Percentiles rank a stretch among this genome's conserved stretches.
Evolutionary conservation across 1,140 invertebrate species (phyloP).

Genomic region (Teleopsis dalmanni): DNA sequence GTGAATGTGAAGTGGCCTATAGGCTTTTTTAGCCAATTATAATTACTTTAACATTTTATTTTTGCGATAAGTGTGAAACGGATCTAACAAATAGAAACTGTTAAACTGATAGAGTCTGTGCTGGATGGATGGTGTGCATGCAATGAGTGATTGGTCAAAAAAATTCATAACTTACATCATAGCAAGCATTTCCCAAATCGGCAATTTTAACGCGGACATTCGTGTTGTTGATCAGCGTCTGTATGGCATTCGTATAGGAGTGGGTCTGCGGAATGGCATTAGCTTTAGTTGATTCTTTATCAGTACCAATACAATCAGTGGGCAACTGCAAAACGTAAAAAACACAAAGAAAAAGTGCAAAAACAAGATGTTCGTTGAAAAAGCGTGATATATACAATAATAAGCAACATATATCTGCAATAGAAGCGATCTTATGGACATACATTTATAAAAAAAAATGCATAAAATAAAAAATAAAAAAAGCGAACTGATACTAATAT

Average conservation of each 20-base stretch:
- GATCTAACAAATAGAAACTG: neutral
- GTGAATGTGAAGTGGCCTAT: no score
- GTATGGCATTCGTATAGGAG: slow-evolving; percentile 49
- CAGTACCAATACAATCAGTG: no score
- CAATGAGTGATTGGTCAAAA: neutral
- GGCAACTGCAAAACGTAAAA: neutral
- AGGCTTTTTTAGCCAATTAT: no score
- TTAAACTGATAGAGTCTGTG: no score
- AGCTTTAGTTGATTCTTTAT: neutral
- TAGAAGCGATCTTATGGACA: no score
- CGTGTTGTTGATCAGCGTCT: slow-evolving; percentile 80
- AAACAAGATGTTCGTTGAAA: neutral
- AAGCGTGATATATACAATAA: neutral
- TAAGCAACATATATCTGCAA: no score
- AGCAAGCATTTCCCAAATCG: slow-evolving; percentile 98
- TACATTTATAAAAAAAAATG: no score
- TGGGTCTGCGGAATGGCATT: slow-evolving; percentile 22
- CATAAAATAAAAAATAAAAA: no score
- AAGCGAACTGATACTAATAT: no score
- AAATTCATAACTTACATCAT: slow-evolving; percentile 52
- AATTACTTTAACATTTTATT: no score
- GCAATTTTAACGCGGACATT: slow-evolving; percentile 91
- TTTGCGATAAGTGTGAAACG: no score
- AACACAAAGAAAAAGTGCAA: neutral
- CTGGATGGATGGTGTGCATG: no score